Evolutionary conservation across 2,888 invertebrate genomes (phyloP).

Genomic region (Plutella xylostella): DNA sequence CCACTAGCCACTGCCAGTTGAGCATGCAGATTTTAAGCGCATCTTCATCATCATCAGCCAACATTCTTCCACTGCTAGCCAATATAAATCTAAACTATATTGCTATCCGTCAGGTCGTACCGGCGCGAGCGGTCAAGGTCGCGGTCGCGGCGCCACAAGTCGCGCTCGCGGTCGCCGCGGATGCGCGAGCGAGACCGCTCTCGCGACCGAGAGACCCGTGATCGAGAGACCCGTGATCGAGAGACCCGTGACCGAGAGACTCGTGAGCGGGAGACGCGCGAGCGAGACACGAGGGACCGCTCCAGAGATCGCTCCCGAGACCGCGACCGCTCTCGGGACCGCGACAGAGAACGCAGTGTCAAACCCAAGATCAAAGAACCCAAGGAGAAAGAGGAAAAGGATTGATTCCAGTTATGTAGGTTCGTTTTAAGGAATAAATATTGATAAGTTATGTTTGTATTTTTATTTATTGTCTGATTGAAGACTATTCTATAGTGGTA

Average conservation of each 20-base stretch:
- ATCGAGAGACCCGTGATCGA: slow-evolving; percentile 53
- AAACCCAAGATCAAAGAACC: slow-evolving; percentile 64
- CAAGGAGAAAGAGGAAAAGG: slow-evolving; percentile 81
- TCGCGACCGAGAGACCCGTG: slow-evolving; percentile 18
- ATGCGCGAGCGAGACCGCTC: slow-evolving; percentile 55
- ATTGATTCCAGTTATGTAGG: slow-evolving; percentile 41
- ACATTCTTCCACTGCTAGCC: slow-evolving; percentile 1
- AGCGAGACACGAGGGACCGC: slow-evolving; percentile 71
- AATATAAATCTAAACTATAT: too few relatives aligned
- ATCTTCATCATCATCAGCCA: too few relatives aligned
- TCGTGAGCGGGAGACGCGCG: slow-evolving; percentile 58
- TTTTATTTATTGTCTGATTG: too few relatives aligned
- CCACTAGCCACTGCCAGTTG: too few relatives aligned
- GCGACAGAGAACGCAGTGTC: slow-evolving; percentile 43
- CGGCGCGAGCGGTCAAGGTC: slow-evolving; percentile 77
- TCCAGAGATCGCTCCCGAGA: slow-evolving; percentile 60
- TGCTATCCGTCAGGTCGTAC: slow-evolving; percentile 61
- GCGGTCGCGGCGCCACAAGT: slow-evolving; percentile 72
- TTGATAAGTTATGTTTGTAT: too few relatives aligned
- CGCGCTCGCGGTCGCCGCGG: slow-evolving; percentile 77
- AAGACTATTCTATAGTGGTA: too few relatives aligned
- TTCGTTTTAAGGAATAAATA: background rate
- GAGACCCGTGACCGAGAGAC: slow-evolving; percentile 45
- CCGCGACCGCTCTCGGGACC: slow-evolving; percentile 56
- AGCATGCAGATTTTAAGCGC: too few relatives aligned